Evolutionary conservation across 1,140 invertebrate species (phyloP), one percentile per base, ranked within the genome.

Genomic region (Brachionus rubens): DNA sequence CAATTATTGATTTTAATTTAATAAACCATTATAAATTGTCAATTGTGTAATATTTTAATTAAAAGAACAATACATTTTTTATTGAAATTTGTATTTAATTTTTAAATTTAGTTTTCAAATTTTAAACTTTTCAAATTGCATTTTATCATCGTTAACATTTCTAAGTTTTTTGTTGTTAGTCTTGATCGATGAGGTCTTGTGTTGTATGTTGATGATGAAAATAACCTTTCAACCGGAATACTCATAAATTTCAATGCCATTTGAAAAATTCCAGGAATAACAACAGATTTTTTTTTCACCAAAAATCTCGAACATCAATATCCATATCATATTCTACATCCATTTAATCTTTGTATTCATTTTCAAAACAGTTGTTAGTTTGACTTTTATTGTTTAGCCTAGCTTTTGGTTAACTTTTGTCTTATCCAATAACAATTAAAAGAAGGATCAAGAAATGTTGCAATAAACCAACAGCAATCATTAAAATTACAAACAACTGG

Each of bases 151-250:
- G 50, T 54, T 28, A 28, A 26, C 28, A 12, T 54, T 54, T 54
- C 50, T 3, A 54, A 28, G 50, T 54, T 28, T 12, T 54, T 54
- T 54, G 50, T 7, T 28, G 50, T 54, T 9, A 54, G 3, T 54
- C 50, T 54, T 54, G 24, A 54, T 26, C 50, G 50, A 54, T 54
- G 50, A 54, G 50, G 50, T 54, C 50, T 54, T 26, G 14, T 54
- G 2, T 26, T 54, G 12, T 54, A 54, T 3, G 21, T 24, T 9
- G 50, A 24, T 26, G 21, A 26, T 26, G 50, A 54, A 54, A 54
- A 54, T 0, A 30, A 9, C 12, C 50, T 19, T 54, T 54, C 50
- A 54, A 54, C 50, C 10, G 50, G 24, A 12, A 54, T 54, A 54
- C 21, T 26, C 1, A 54, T 3, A 28, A 26, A 54, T 28, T 30